These are phyloP conservation scores for Actenoides hombroni DNA, from an alignment of 2,113 vertebrate species.

Conservation along the genomic window DNA sequence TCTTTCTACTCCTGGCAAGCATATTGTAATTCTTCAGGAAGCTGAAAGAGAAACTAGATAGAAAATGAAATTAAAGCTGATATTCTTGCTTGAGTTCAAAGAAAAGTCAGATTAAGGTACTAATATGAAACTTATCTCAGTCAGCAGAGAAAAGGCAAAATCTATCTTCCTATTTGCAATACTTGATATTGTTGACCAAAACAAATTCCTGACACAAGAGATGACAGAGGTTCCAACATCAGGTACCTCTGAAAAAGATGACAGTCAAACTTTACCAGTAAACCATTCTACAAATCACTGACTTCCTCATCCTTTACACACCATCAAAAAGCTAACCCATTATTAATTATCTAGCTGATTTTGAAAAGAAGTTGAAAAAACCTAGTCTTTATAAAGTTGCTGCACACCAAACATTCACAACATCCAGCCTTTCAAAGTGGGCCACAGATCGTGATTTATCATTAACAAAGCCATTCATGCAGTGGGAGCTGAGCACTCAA, in stretches of 20 bases:
- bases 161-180: background rate
- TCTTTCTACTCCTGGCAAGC: background rate
- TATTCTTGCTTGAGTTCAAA: background rate
- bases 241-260: background rate
- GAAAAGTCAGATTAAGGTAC: background rate
- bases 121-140: rapidly evolving
- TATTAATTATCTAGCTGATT: background rate
- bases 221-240: background rate
- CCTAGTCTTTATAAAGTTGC: background rate
- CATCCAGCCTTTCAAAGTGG: background rate
- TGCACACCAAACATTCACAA: background rate
- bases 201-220: background rate
- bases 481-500: background rate
- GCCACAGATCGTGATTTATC: background rate
- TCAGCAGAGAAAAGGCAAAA: background rate
- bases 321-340: background rate
- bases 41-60: background rate
- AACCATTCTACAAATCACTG: background rate
- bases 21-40: background rate
- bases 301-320: background rate
- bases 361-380: background rate
- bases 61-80: background rate
- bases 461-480: background rate
- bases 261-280: background rate
- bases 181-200: background rate